These are phyloP conservation scores for Lagorchestes hirsutus DNA, from an alignment of 2,797 vertebrate species.

Conservation along the genomic window DNA sequence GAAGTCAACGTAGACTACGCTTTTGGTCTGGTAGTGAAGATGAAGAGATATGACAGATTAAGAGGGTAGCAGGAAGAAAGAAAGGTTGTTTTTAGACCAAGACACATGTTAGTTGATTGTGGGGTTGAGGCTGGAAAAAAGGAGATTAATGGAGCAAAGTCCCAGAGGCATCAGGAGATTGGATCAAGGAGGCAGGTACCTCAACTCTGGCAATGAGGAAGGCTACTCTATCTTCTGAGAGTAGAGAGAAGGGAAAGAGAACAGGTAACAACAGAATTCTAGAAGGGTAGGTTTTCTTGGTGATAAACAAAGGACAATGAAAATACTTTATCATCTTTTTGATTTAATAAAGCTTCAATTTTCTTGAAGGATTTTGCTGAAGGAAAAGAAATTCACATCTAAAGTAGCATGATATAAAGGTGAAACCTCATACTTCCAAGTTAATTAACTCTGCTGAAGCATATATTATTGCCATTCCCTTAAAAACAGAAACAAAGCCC, in stretches of 20 bases:
- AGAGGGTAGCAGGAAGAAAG: neutral
- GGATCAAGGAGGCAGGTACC: neutral
- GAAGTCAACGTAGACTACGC: neutral
- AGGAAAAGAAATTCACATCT: neutral
- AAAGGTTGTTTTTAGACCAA: neutral
- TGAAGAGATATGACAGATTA: neutral
- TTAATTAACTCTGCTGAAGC: neutral
- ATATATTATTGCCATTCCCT: neutral
- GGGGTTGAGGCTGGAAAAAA: neutral
- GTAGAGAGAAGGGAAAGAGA: neutral
- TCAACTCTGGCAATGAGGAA: neutral
- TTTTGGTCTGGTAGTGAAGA: neutral
- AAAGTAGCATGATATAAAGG: neutral
- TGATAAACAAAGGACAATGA: neutral
- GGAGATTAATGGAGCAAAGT: neutral
- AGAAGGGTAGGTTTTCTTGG: neutral
- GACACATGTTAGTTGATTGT: neutral
- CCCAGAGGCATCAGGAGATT: neutral
- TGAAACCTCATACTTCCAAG: neutral
- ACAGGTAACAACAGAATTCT: neutral
- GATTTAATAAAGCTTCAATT: neutral
- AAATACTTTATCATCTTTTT: neutral
- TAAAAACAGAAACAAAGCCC: neutral
- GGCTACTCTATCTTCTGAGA: neutral
- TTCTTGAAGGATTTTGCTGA: neutral